These are phyloP conservation scores for Gnathonemus echidnorhynchus DNA, from an alignment of 2,113 vertebrate genomes.

Conservation along the genomic window DNA sequence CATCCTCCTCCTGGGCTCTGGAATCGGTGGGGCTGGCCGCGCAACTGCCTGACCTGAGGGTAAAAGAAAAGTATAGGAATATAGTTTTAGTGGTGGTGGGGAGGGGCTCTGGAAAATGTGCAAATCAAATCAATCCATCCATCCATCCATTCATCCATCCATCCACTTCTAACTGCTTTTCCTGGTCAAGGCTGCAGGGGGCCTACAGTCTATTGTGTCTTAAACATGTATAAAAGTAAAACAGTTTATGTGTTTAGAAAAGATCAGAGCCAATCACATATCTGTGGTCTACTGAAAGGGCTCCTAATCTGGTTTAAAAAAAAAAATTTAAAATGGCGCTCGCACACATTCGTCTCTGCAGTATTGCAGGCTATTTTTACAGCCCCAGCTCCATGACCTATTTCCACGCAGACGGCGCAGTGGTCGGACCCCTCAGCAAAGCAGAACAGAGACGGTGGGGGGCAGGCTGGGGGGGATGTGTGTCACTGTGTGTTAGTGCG, in stretches of 20 bases:
- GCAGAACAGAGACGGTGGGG: not conserved
- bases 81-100: not conserved
- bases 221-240: not conserved
- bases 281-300: not conserved
- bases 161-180: not conserved
- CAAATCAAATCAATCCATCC: not conserved
- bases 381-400: not conserved
- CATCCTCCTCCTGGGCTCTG: slow-evolving; percentile 52
- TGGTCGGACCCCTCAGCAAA: not conserved
- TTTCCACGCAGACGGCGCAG: not conserved
- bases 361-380: not conserved
- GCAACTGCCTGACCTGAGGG: slow-evolving; percentile 73
- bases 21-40: slow-evolving; percentile 69
- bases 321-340: not conserved
- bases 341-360: not conserved
- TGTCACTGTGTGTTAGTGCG: not conserved
- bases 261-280: not conserved
- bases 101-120: not conserved
- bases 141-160: not conserved
- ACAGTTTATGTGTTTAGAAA: not conserved
- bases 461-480: not conserved
- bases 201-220: not conserved
- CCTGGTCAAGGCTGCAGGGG: not conserved
- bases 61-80: not conserved
- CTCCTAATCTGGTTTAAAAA: not conserved